A percentile compares a stretch with the other conserved stretches of the same genome.
Conservation (phyloP, 2,113 vertebrate genomes). For the Gnathonemus longibarbis region DNA sequence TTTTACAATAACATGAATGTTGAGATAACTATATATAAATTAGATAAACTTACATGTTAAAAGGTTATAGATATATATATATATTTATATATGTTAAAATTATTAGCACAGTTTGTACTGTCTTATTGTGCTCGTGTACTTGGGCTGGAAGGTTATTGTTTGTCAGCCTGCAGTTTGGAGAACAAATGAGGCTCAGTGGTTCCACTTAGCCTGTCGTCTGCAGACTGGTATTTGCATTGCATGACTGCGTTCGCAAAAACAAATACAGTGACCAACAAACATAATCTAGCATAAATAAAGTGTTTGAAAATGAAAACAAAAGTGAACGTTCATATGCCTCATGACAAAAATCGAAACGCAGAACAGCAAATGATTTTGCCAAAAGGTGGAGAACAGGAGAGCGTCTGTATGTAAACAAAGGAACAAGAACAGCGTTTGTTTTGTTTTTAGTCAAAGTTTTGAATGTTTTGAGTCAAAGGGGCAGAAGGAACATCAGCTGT, state of each 20-base stretch:
- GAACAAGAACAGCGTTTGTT: neutral
- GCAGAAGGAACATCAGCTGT: neutral
- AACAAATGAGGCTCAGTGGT: neutral
- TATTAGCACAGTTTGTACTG: constrained; percentile 9
- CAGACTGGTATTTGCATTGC: neutral
- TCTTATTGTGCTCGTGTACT: constrained; percentile 8
- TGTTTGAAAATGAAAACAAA: neutral
- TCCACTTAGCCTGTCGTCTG: neutral
- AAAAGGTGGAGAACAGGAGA: neutral
- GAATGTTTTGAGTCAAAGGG: neutral
- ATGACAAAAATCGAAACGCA: neutral
- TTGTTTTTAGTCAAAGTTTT: neutral
- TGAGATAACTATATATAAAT: constrained; percentile 42
- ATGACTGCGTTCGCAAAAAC: constrained; percentile 1
- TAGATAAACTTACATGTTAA: constrained; percentile 39
- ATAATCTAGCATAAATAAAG: neutral
- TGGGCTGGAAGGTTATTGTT: neutral
- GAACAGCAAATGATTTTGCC: neutral
- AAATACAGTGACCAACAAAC: neutral
- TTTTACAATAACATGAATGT: constrained; percentile 55
- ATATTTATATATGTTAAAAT: constrained; percentile 9
- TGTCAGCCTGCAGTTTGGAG: neutral
- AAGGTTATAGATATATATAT: constrained; percentile 9
- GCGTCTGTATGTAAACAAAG: neutral
- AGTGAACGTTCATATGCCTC: neutral